phyloP scores from a whole-genome alignment of 1,140 invertebrate genomes.

The Leptopilina clavipes region DNA sequence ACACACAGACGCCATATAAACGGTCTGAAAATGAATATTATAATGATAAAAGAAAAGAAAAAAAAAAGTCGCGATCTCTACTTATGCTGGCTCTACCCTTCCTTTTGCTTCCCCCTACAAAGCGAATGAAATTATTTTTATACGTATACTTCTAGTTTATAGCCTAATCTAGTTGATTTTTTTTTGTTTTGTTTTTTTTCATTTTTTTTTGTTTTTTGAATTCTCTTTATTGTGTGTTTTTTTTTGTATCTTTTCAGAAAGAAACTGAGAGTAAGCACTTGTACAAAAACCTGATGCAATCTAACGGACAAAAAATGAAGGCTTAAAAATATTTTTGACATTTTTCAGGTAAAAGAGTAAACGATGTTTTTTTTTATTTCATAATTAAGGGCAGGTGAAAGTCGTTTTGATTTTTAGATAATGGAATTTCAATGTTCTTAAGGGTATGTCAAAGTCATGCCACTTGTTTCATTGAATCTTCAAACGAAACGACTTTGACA shows the following conservation, averaged over 20 bases:
- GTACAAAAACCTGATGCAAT: no score
- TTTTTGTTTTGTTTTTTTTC: slow-evolving; percentile 42
- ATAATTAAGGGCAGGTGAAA: no score
- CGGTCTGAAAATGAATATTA: slow-evolving; percentile 37
- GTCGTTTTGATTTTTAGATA: no score
- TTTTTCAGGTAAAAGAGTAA: no score
- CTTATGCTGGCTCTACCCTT: slow-evolving; percentile 75
- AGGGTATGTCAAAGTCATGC: no score
- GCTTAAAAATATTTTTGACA: no score
- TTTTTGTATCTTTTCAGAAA: slow-evolving; percentile 36
- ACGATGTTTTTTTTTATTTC: no score
- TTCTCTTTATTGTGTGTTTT: slow-evolving; percentile 34
- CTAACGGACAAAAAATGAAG: no score
- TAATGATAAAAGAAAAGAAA: slow-evolving; percentile 4
- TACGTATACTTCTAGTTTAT: slow-evolving; percentile 6
- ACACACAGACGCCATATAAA: slow-evolving; percentile 37
- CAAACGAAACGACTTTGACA: no score
- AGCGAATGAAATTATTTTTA: slow-evolving; percentile 51
- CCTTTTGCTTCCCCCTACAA: slow-evolving; percentile 75
- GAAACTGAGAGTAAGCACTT: no score
- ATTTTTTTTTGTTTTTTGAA: slow-evolving; percentile 37
- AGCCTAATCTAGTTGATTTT: slow-evolving; percentile 27
- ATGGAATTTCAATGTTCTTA: no score
- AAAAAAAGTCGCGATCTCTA: slow-evolving; percentile 61
- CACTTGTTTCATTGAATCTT: no score